Conservation (phyloP, 2,888 invertebrate species). For the Embidobia sp. region DNA sequence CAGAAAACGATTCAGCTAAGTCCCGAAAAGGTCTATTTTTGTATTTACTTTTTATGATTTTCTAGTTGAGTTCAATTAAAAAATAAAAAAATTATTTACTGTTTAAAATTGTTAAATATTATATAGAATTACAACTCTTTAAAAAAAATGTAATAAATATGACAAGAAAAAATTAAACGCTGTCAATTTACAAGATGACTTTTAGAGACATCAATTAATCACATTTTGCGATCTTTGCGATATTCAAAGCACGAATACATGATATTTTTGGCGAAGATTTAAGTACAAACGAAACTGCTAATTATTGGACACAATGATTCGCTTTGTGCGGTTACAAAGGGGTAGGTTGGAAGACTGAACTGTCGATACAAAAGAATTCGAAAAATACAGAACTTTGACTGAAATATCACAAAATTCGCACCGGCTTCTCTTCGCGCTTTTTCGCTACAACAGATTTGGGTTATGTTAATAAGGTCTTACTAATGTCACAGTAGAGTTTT, state of each 20-base stretch:
- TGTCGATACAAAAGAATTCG: background rate
- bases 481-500: constrained; percentile 79
- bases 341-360: background rate
- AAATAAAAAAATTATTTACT: too few relatives aligned
- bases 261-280: background rate
- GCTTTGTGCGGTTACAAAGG: too few relatives aligned
- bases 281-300: background rate
- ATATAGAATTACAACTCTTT: too few relatives aligned
- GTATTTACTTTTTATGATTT: too few relatives aligned
- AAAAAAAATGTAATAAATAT: too few relatives aligned
- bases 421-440: background rate
- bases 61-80: too few relatives aligned
- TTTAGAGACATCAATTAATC: too few relatives aligned
- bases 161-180: background rate
- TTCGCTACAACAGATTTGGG: too few relatives aligned
- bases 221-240: constrained; percentile 29
- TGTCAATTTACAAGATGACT: background rate
- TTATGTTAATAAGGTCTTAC: constrained; percentile 75
- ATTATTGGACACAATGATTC: background rate
- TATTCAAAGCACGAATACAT: too few relatives aligned
- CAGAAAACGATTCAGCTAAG: constrained; percentile 44
- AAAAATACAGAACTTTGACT: background rate
- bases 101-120: too few relatives aligned
- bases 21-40: constrained; percentile 63
- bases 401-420: constrained; percentile 62